Evolutionary conservation across 2,888 invertebrate genomes (phyloP).

Genomic region (Tenodera sinensis): DNA sequence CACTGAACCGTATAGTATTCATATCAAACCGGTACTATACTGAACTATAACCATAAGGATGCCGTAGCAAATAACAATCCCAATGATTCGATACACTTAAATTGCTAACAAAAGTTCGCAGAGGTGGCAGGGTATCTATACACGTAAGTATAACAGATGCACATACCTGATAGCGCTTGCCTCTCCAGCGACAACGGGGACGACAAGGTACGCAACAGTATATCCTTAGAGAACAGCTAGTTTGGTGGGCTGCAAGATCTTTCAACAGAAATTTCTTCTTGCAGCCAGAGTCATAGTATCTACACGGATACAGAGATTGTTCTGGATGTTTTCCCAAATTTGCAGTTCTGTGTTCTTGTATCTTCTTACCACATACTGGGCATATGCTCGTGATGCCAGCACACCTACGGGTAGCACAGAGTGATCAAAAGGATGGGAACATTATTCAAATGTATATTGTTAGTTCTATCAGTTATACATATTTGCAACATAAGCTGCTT

Average conservation of each 20-base stretch:
- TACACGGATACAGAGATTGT: neutral
- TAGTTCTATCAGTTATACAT: too few relatives aligned
- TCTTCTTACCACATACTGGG: neutral
- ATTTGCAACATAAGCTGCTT: too few relatives aligned
- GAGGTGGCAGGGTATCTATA: too few relatives aligned
- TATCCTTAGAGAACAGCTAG: neutral
- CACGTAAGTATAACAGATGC: too few relatives aligned
- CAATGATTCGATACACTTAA: too few relatives aligned
- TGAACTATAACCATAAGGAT: too few relatives aligned
- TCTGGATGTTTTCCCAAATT: neutral
- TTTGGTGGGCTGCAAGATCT: neutral
- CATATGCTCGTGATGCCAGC: neutral
- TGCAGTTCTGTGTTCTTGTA: neutral
- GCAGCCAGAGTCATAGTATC: neutral
- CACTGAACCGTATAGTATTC: too few relatives aligned
- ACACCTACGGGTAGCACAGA: neutral
- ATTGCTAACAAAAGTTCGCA: too few relatives aligned
- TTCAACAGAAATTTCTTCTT: neutral
- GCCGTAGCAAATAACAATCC: too few relatives aligned
- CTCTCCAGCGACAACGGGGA: neutral
- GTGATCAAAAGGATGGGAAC: too few relatives aligned
- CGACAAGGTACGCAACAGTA: neutral
- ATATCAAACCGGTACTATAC: too few relatives aligned
- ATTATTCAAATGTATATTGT: too few relatives aligned
- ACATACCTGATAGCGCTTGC: neutral